Base-by-base conservation (phyloP, 2,113 vertebrate genomes). In the Atrichornis clamosus region DNA sequence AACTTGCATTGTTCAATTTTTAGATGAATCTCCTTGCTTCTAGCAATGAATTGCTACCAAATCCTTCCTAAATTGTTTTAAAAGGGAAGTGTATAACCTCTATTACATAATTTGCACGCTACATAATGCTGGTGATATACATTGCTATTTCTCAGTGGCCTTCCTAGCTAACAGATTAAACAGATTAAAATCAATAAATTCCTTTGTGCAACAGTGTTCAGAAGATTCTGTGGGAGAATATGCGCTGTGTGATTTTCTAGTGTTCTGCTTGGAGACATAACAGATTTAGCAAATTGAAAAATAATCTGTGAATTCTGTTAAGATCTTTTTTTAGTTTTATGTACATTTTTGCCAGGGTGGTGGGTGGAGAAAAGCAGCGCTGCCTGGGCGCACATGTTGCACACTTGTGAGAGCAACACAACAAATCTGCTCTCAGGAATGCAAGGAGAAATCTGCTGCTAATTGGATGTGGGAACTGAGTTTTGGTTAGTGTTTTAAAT, bases 401-500 rank as follows among this genome's bases (percentile, higher is more conserved):
- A 59, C 4, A 24, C 59, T 69, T 68, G 85, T 89, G 89, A 90
- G 84, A 84, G 81, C 78, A 63, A 58, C 59, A 42, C 74, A 84
- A 69, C 81, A 93, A 59, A 91, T 80, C 64, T 85, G 90, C 78
- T 93, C 84, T 84, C 78, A 90, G 87, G 67, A 87, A 91, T 58
- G 50, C 78, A 77, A 32, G 53, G n/a, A 78, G 67, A 85, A 92
- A 89, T 85, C 74, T 93, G 81, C 63, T 3, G 6, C 59, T 79
- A 95, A 95, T 10, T 83, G 67, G 82, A 85, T 0, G 11, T 87
- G 89, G 84, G 82, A 96, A 94, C 82, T 63, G 42, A 53, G 63
- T 90, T 91, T 87, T 87, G 37, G n/a, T 73, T 49, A 15, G 22
- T 1, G 2, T 58, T 94, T 87, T 67, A 89, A 85, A 85, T 41